Conservation (phyloP, 30 jellyfish, hydroid and myxozoan genomes). For the Aurelia sp. region DNA sequence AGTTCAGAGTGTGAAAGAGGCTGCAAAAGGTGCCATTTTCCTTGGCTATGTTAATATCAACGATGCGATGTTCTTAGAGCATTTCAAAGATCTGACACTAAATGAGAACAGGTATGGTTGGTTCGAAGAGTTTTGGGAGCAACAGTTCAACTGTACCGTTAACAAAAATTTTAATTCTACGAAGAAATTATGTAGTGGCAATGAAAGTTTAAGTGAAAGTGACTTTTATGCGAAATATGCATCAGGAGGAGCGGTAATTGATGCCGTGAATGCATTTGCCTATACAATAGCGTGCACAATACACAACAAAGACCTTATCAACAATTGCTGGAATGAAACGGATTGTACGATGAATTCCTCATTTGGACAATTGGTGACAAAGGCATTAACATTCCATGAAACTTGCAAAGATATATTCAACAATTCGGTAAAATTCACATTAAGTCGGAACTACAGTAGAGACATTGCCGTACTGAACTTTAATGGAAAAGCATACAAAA, state of each 20-base stretch:
- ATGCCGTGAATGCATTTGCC: constrained; percentile 12
- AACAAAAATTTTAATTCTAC: not conserved
- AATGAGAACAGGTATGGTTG: constrained; percentile 19
- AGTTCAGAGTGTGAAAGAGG: not conserved
- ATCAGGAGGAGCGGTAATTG: not conserved
- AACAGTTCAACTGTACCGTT: constrained; percentile 18
- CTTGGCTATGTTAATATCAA: constrained; percentile 6
- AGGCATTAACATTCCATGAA: too few relatives aligned
- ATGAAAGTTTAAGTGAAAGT: not conserved
- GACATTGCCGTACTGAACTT: constrained; percentile 6
- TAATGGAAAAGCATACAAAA: not conserved
- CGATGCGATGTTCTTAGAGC: not conserved
- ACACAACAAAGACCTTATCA: not conserved
- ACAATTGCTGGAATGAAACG: not conserved
- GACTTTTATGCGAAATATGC: not conserved
- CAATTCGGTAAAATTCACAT: not conserved
- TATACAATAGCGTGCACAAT: not conserved
- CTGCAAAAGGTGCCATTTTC: constrained; percentile 55
- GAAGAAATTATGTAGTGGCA: not conserved
- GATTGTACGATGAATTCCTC: too few relatives aligned
- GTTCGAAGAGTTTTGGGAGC: constrained; percentile 54
- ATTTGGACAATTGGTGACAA: too few relatives aligned
- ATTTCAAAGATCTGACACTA: constrained; percentile 25
- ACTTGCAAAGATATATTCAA: not conserved
- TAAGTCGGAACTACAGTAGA: not conserved